A percentile compares a stretch with the other conserved stretches of the same genome.
Conservation (phyloP, 2,797 vertebrate species). For the Enteromius argenteus region DNA sequence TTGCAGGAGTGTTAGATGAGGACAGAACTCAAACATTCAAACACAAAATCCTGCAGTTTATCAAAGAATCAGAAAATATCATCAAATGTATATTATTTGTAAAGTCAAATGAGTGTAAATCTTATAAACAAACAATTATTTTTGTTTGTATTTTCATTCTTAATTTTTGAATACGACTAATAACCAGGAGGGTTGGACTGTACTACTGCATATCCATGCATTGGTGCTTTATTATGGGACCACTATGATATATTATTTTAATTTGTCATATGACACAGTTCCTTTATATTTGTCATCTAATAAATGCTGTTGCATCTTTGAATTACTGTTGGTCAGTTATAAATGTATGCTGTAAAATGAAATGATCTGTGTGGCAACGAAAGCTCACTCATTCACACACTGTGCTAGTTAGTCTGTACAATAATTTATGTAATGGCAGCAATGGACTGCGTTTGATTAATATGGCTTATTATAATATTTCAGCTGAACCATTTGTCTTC, state of each 20-base stretch:
- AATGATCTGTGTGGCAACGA: background rate
- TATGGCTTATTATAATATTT: conserved; percentile 69
- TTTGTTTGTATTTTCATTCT: no score
- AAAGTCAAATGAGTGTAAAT: background rate
- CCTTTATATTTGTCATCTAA: background rate
- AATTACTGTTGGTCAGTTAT: background rate
- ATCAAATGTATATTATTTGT: background rate
- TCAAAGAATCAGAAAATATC: no score
- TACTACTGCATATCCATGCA: background rate
- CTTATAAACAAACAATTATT: background rate
- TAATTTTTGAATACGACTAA: no score
- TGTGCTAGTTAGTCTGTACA: conserved; percentile 21
- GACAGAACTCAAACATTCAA: background rate
- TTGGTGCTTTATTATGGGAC: background rate
- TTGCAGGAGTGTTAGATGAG: background rate
- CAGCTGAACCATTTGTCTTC: conserved; percentile 73
- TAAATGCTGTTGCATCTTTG: conserved; percentile 5
- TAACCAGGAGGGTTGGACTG: background rate
- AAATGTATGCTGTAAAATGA: background rate
- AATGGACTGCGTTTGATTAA: conserved; percentile 67
- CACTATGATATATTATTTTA: background rate
- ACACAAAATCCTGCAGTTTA: background rate
- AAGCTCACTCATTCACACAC: background rate
- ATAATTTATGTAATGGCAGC: conserved; percentile 10
- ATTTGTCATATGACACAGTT: background rate